Evolutionary conservation across 2,888 invertebrate species (phyloP).

Genomic region (Troides oblongomaculatus): DNA sequence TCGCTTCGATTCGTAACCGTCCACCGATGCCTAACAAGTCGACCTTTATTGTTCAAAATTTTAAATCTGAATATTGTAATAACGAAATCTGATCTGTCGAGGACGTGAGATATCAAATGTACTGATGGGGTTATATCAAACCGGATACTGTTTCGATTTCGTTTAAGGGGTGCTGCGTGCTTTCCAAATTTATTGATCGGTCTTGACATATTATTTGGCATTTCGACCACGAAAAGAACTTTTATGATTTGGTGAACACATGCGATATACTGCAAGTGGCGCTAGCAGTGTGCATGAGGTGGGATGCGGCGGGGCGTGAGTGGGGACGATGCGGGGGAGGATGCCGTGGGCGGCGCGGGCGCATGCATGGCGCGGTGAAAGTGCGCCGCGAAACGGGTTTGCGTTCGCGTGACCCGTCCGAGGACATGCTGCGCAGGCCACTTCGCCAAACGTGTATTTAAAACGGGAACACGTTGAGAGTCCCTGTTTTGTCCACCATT

Average conservation of each 20-base stretch:
- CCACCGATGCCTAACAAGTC: not conserved
- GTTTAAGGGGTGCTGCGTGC: not conserved
- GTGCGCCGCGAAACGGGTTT: constrained; percentile 73
- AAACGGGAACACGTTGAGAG: constrained; percentile 19
- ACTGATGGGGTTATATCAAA: not conserved
- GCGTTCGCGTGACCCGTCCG: constrained; percentile 74
- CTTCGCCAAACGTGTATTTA: constrained; percentile 46
- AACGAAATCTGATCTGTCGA: constrained; percentile 12
- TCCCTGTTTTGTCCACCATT: constrained; percentile 1
- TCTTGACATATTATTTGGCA: not conserved
- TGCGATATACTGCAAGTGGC: constrained; percentile 22
- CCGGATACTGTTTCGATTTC: constrained; percentile 7
- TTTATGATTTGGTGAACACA: constrained; percentile 15
- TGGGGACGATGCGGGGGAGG: constrained; percentile 33
- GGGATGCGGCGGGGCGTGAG: constrained; percentile 58
- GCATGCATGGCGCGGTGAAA: constrained; percentile 71
- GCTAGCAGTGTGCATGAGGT: constrained; percentile 33
- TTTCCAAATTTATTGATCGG: not conserved
- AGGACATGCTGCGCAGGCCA: constrained; percentile 64
- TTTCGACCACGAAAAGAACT: not conserved
- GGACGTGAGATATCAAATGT: constrained; percentile 6
- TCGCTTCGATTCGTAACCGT: constrained; percentile 37
- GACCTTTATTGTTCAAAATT: not conserved
- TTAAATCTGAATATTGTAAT: constrained; percentile 1
- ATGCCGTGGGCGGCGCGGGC: constrained; percentile 47